Evolutionary conservation across 2,797 vertebrate genomes (phyloP).

Genomic region (Esox masquinongy): DNA sequence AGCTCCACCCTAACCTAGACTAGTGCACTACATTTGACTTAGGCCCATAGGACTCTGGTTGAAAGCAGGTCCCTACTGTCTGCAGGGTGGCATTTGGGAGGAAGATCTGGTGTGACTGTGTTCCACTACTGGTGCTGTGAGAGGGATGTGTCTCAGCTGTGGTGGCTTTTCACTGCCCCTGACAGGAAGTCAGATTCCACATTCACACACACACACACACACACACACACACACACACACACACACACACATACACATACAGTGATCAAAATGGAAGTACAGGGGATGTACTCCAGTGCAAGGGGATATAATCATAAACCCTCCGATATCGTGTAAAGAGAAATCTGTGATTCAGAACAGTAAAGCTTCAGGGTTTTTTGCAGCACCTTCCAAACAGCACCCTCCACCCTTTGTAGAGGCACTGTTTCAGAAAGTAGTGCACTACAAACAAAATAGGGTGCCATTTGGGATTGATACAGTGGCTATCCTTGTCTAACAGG

Average conservation of each 20-base stretch:
- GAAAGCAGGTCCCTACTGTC: no score
- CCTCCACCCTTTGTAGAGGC: not conserved
- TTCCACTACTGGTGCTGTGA: not conserved
- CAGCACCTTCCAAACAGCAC: not conserved
- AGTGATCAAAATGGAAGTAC: not conserved
- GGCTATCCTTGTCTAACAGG: not conserved
- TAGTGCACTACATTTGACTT: no score
- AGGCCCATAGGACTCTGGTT: no score
- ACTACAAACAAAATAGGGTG: not conserved
- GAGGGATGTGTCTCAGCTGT: conserved; percentile 6
- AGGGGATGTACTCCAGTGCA: not conserved
- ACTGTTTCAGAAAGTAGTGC: not conserved
- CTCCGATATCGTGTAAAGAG: not conserved
- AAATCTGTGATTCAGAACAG: conserved; percentile 1
- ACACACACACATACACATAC: not conserved
- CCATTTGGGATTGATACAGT: not conserved
- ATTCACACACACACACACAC: no score
- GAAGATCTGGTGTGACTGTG: not conserved
- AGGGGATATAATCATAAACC: not conserved
- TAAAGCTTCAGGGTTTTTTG: not conserved
- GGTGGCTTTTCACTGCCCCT: conserved; percentile 5
- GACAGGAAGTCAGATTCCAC: not conserved
- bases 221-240: not conserved
- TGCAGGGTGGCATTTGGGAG: no score
- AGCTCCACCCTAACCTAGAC: not conserved